Evolutionary conservation across 2,113 vertebrate genomes (phyloP).

Genomic region (Lethenteron camtschaticum): DNA sequence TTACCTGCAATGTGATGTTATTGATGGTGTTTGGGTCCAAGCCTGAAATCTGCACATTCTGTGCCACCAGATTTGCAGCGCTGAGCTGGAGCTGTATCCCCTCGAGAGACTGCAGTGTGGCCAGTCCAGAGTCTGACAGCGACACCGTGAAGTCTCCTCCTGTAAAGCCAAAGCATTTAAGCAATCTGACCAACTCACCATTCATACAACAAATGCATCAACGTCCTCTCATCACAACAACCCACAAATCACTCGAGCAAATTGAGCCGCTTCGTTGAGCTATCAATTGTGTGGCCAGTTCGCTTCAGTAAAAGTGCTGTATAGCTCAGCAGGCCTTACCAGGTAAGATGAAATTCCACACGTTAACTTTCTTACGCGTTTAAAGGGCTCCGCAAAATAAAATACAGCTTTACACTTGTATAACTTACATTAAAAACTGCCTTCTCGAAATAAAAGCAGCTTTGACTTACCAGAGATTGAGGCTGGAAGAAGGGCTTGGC

Average conservation of each 20-base stretch:
- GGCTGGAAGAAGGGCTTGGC: conserved; percentile 69
- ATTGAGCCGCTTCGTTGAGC: too few species aligned
- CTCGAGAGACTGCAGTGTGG: conserved; percentile 38
- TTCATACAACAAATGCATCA: background rate
- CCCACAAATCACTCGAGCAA: too few species aligned
- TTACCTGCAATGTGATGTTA: conserved; percentile 87
- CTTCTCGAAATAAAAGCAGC: too few species aligned
- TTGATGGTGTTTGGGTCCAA: conserved; percentile 72
- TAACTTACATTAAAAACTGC: too few species aligned
- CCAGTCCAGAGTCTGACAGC: conserved; percentile 59
- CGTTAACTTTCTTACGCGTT: too few species aligned
- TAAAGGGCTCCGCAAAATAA: too few species aligned
- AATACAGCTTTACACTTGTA: too few species aligned
- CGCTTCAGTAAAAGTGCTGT: too few species aligned
- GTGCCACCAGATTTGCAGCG: conserved; percentile 56
- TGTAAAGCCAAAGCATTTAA: conserved; percentile 17
- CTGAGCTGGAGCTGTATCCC: conserved; percentile 84
- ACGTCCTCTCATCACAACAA: background rate
- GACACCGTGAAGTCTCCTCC: conserved; percentile 85
- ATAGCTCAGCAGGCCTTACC: too few species aligned
- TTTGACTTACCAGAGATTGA: conserved; percentile 55
- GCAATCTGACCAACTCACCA: conserved; percentile 1
- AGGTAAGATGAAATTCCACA: too few species aligned
- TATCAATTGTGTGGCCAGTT: too few species aligned
- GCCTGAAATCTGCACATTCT: conserved; percentile 88